Percentiles rank a stretch among this genome's conserved stretches.
Conservation (phyloP, 30 jellyfish, hydroid and myxozoan species). For the Turritopsis rubra region DNA sequence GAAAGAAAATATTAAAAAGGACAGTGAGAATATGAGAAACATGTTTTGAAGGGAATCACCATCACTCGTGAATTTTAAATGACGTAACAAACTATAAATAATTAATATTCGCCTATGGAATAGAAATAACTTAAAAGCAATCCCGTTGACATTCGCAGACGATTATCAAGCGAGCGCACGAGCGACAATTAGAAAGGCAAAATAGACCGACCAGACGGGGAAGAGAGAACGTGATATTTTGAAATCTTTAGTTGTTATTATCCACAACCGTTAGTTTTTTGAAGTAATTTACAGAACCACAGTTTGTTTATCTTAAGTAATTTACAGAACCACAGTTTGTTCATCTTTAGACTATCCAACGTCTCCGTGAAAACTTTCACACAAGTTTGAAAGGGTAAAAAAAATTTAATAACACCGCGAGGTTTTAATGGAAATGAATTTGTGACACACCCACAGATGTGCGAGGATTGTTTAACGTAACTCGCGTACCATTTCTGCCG, state of each 20-base stretch:
- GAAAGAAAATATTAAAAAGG: not conserved
- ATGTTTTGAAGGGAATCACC: not conserved
- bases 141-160: not conserved
- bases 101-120: not conserved
- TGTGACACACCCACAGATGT: too few relatives aligned
- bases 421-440: too few relatives aligned
- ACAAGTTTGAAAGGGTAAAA: not conserved
- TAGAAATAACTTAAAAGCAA: not conserved
- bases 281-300: not conserved
- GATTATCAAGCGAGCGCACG: not conserved
- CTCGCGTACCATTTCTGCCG: too few relatives aligned
- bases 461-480: too few relatives aligned
- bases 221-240: not conserved
- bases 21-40: not conserved
- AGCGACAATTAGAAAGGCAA: not conserved
- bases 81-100: not conserved
- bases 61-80: not conserved
- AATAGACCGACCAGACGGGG: not conserved
- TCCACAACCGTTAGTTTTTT: not conserved
- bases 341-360: not conserved
- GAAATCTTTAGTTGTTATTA: not conserved
- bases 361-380: not conserved
- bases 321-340: not conserved
- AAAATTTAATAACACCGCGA: too few relatives aligned
- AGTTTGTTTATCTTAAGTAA: not conserved